These are phyloP conservation scores for Coendou prehensilis DNA, from an alignment of 2,797 vertebrate genomes.

Conservation along the genomic window DNA sequence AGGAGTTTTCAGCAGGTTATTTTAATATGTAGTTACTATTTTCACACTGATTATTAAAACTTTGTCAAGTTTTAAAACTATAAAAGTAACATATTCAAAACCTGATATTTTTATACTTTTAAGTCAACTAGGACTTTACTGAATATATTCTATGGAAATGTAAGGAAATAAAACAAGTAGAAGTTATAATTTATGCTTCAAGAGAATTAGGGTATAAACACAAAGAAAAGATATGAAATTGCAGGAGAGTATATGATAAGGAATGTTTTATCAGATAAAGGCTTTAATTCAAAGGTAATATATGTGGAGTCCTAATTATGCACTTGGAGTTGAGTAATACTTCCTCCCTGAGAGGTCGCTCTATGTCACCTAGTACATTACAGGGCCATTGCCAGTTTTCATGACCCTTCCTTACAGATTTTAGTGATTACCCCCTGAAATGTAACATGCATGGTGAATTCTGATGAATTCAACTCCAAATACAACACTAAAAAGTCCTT, in stretches of 20 bases:
- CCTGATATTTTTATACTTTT: slow-evolving; percentile 24
- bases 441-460: slow-evolving; percentile 7
- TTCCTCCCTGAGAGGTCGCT: not conserved
- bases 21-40: slow-evolving; percentile 20
- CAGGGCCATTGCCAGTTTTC: slow-evolving; percentile 28
- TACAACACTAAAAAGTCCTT: not conserved
- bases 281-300: not conserved
- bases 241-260: slow-evolving; percentile 25
- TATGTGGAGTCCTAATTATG: not conserved
- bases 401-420: not conserved
- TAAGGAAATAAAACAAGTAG: slow-evolving; percentile 48
- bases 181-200: not conserved
- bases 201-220: slow-evolving; percentile 45
- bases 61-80: not conserved
- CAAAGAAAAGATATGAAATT: slow-evolving; percentile 44
- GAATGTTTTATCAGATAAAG: slow-evolving; percentile 59
- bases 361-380: not conserved
- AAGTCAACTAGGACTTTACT: slow-evolving; percentile 28
- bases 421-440: slow-evolving; percentile 16
- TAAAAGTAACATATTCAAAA: slow-evolving; percentile 52
- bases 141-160: not conserved
- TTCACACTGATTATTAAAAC: slow-evolving; percentile 16
- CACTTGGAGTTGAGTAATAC: not conserved
- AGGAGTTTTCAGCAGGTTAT: slow-evolving; percentile 8
- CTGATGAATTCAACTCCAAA: not conserved